phyloP scores from a whole-genome alignment of 1,140 invertebrate species.

The Maniola jurtina region DNA sequence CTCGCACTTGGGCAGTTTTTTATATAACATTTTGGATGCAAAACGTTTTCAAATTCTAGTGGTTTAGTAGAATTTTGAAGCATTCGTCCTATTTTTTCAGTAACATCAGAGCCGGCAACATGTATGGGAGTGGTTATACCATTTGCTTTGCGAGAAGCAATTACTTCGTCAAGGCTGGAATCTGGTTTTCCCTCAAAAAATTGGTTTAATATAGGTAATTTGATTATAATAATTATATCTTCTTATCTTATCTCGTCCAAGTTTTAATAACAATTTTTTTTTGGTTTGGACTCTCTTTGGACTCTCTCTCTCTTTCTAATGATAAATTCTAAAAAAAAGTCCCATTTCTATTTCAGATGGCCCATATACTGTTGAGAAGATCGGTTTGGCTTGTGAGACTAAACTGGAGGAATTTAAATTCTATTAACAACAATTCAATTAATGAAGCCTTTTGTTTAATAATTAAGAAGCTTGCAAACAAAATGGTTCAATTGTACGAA shows the following conservation, averaged over 20 bases:
- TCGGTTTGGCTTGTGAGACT: slow-evolving; percentile 57
- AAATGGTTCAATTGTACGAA: too few relatives aligned
- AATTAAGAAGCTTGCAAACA: too few relatives aligned
- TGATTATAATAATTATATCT: neutral
- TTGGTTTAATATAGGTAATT: slow-evolving; percentile 65
- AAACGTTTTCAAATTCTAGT: too few relatives aligned
- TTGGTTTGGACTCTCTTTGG: too few relatives aligned
- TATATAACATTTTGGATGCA: too few relatives aligned
- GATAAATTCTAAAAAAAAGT: neutral
- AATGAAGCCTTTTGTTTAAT: too few relatives aligned
- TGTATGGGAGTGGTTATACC: slow-evolving; percentile 83
- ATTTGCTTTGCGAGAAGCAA: slow-evolving; percentile 85
- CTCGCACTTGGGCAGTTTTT: too few relatives aligned
- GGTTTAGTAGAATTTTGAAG: too few relatives aligned
- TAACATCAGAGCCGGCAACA: slow-evolving; percentile 88
- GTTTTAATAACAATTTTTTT: too few relatives aligned
- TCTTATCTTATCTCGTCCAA: too few relatives aligned
- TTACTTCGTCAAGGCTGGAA: slow-evolving; percentile 82
- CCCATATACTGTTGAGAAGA: slow-evolving; percentile 69
- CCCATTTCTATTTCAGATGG: slow-evolving; percentile 57
- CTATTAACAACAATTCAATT: slow-evolving; percentile 23
- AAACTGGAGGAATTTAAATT: slow-evolving; percentile 45
- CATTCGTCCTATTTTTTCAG: slow-evolving; percentile 60
- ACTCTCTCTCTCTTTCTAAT: too few relatives aligned
- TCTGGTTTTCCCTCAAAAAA: slow-evolving; percentile 57